phyloP scores from a whole-genome alignment of 2,888 invertebrate genomes.

The Drosophila mercatorum region DNA sequence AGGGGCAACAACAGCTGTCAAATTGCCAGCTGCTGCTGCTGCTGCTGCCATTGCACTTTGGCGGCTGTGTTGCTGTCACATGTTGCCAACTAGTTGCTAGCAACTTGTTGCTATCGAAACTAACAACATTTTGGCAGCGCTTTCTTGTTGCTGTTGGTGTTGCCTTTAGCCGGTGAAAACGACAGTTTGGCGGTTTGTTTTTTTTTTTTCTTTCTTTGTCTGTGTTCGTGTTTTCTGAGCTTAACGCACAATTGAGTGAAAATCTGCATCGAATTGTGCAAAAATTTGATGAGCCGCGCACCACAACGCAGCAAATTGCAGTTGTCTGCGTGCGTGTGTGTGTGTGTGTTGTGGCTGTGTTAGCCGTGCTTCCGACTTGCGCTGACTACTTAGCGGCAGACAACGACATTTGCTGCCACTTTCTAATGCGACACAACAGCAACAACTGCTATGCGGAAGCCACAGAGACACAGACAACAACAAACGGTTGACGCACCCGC shows the following conservation, averaged over 20 bases:
- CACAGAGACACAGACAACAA: constrained; percentile 23
- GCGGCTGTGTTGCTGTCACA: constrained; percentile 20
- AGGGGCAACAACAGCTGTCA: constrained; percentile 46
- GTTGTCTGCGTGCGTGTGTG: neutral
- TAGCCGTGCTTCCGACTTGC: constrained; percentile 1
- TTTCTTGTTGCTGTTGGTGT: constrained; percentile 11
- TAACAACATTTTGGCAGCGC: constrained; percentile 47
- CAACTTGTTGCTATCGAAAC: constrained; percentile 55
- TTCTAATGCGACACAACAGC: constrained; percentile 55
- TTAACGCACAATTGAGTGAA: constrained; percentile 67
- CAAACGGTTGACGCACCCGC: constrained; percentile 40
- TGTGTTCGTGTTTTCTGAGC: constrained; percentile 16
- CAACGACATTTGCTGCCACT: constrained; percentile 56
- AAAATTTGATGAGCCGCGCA: constrained; percentile 45
- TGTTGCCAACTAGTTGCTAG: constrained; percentile 35
- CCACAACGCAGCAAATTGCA: constrained; percentile 37
- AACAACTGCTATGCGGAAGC: constrained; percentile 34
- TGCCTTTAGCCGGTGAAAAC: constrained; percentile 58
- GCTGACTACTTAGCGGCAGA: constrained; percentile 36
- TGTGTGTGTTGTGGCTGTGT: constrained; percentile 4
- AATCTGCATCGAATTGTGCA: constrained; percentile 65
- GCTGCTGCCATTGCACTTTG: constrained; percentile 36
- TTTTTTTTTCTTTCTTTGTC: constrained; percentile 11
- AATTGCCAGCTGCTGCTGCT: constrained; percentile 62
- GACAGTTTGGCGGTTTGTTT: constrained; percentile 51